Base-by-base conservation (phyloP, 2,797 vertebrate species). In the Channa striata region DNA sequence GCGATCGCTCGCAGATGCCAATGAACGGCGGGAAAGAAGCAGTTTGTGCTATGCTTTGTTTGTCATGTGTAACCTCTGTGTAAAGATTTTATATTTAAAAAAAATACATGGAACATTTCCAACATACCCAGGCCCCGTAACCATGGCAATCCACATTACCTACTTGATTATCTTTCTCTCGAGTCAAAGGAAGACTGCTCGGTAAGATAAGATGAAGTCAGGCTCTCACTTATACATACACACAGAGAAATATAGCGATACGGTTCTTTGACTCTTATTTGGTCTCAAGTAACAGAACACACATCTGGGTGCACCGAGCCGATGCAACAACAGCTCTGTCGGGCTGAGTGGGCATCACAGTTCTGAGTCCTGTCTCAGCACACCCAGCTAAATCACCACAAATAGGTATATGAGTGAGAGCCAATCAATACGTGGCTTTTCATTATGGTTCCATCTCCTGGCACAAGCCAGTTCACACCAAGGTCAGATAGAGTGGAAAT, bases 391-490 rank as follows among this genome's bases (percentile, higher is more conserved):
- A 87, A 80, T 78, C 80, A 64, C 47, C 6, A 8, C 78, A 84
- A 81, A 86, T 68, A 80, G 75, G 57, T 77, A 59, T 59, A 76
- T 66, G 82, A 87, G 74, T 87, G 78, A 87, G 80, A 88, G 81
- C 17, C 76, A 87, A 91, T 92, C 89, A 78, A 92, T 92, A 90
- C 8, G 11, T 49, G 56, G 72, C 80, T 89, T 90, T 90, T 90
- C 88, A 90, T 92, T 87, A 87, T 17, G 56, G 72, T 58, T 72
- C 72, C 59, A 85, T 86, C 81, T 88, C 80, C 86, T 65, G 72
- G 58, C 77, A 60, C 79, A 34, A 68, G 65, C 53, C 30, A 36
- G 60, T 64, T 78, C 58, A 42, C 74, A 53, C 73, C 67, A 37
- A 81, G 68, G 75, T 77, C 76, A 80, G 70, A 87, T 71, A 69